Evolutionary conservation across 2,113 vertebrate genomes (phyloP).

Genomic region (Gnathonemus longibarbis): DNA sequence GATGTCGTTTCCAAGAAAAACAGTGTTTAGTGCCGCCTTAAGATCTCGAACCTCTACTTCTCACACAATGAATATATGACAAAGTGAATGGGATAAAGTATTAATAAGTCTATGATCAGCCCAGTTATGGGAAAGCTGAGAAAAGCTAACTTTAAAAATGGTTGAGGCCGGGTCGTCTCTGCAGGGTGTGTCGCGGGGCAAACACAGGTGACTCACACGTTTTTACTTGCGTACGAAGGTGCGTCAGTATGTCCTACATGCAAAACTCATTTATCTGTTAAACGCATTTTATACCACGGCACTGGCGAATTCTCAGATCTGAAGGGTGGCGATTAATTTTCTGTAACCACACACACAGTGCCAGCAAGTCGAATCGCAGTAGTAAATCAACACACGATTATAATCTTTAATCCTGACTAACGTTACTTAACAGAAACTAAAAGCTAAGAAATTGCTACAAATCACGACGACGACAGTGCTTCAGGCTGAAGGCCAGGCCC

Average conservation of each 20-base stretch:
- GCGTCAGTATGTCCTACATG: not conserved
- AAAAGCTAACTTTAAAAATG: too few species aligned
- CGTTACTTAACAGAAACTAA: too few species aligned
- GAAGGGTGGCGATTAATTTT: not conserved
- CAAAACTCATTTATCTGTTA: not conserved
- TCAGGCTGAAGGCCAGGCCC: too few species aligned
- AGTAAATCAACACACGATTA: not conserved
- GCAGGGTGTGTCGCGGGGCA: not conserved
- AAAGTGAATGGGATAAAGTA: not conserved
- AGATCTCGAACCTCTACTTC: not conserved
- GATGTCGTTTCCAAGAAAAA: not conserved
- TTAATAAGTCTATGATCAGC: not conserved
- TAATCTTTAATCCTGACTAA: not conserved
- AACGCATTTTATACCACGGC: not conserved
- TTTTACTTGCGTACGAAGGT: too few species aligned
- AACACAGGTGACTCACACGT: too few species aligned
- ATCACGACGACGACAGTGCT: too few species aligned
- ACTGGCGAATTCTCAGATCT: not conserved
- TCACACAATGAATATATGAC: not conserved
- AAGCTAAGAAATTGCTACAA: not conserved
- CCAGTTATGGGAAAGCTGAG: not conserved
- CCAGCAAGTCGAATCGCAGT: not conserved
- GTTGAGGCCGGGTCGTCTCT: not conserved
- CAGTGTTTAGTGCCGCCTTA: not conserved
- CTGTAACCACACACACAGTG: not conserved